A percentile compares a stretch with the other conserved stretches of the same genome.
Evolutionary conservation across 2,113 vertebrate genomes (phyloP).

Genomic region (Pongo pygmaeus): DNA sequence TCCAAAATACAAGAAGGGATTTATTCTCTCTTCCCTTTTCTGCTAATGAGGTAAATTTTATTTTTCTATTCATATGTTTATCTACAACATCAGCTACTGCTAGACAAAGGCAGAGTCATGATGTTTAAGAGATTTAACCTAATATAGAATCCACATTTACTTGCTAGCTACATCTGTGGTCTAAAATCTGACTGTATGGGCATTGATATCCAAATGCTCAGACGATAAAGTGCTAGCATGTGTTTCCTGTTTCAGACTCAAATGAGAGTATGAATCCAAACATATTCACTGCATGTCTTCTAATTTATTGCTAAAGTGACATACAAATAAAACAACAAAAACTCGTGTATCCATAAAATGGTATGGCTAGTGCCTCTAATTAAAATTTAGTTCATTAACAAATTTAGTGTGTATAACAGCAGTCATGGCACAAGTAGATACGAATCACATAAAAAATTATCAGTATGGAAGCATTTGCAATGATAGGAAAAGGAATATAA

Average conservation of each 20-base stretch:
- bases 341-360: slow-evolving; percentile 47
- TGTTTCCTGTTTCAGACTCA: slow-evolving; percentile 67
- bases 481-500: slow-evolving; percentile 7
- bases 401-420: slow-evolving; percentile 54
- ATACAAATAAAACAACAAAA: slow-evolving; percentile 50
- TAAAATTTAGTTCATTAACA: slow-evolving; percentile 67
- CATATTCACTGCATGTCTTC: slow-evolving; percentile 25
- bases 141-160: slow-evolving; percentile 49
- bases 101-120: slow-evolving; percentile 44
- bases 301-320: slow-evolving; percentile 65
- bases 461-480: background rate
- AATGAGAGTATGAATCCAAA: slow-evolving; percentile 61
- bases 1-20: background rate
- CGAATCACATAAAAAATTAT: slow-evolving; percentile 5
- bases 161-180: slow-evolving; percentile 45
- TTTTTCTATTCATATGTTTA: background rate
- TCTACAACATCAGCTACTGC: slow-evolving; percentile 6
- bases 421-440: background rate
- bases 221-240: slow-evolving; percentile 61
- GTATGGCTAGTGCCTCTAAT: slow-evolving; percentile 65
- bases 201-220: slow-evolving; percentile 37
- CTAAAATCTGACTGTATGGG: slow-evolving; percentile 42
- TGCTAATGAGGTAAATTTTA: background rate
- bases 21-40: background rate
- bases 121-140: slow-evolving; percentile 38